Base-by-base conservation (phyloP, 2,113 vertebrate species). In the Pelecanoides urinatrix region DNA sequence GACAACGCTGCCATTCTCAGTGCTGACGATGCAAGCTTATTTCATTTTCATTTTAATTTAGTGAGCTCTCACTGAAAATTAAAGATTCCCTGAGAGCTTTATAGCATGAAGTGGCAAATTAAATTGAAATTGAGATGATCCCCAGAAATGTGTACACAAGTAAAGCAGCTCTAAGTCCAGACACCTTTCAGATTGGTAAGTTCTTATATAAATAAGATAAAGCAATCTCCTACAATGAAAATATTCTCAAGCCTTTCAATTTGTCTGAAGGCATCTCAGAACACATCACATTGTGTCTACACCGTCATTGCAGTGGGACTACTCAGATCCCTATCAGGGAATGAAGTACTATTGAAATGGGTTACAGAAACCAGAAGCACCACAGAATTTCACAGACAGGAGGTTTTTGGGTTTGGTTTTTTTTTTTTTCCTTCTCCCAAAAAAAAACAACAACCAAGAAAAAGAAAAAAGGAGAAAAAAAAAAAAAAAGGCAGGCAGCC, bases 31-130 rank as follows among this genome's bases (percentile, higher is more conserved):
- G 79, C 62, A 79, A 65, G 47, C 62, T 78, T 89, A 88, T 63
- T 90, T 86, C 20, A 82, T 95, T 96, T 95, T 96, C n/a, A 75
- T 95, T 96, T 96, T 95, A 40, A 96, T 95, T 91, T 70, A 87
- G 85, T 58, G 58, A 88, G 85, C 80, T 91, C 52, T 94, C 72
- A 55, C 63, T 80, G 79, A 89, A 92, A 97, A 90, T 86, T 76
- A 90, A 89, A 61, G 74, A 94, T 77, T 95, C 77, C 53, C 66
- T 21, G 15, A 62, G 88, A 95, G 87, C 86, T 97, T 95, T 92
- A 77, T 38, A 92, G 67, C 52, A 61, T 79, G 85, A 93, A 93
- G 88, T 84, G 63, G 76, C 78, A 97, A 96, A 89, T 95, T 92
- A 93, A 95, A 96, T 75, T 94, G 91, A 95, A 97, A 90, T 90